Evolutionary conservation across 2,113 vertebrate genomes (phyloP).

Genomic region (Rhizomys pruinosus): DNA sequence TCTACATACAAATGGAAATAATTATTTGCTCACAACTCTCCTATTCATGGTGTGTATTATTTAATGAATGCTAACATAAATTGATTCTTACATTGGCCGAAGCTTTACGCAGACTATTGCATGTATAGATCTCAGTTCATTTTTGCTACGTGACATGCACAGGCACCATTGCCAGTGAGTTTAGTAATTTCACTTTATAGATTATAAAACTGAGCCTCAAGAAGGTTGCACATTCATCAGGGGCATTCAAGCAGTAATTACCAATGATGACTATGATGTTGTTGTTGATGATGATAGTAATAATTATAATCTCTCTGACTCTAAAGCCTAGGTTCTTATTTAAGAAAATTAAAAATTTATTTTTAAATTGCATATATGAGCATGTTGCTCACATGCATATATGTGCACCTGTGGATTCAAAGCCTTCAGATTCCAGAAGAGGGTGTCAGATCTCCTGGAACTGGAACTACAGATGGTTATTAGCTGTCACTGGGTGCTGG

Average conservation of each 20-base stretch:
- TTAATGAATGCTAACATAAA: slow-evolving; percentile 8
- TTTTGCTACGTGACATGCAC: background rate
- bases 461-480: too few species aligned
- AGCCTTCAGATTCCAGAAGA: too few species aligned
- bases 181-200: slow-evolving; percentile 58
- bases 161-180: slow-evolving; percentile 32
- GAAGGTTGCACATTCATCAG: background rate
- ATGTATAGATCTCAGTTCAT: background rate
- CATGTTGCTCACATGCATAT: too few species aligned
- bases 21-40: background rate
- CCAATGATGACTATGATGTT: background rate
- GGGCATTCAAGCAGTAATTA: slow-evolving; percentile 33
- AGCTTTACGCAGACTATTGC: background rate
- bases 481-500: too few species aligned
- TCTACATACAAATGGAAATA: slow-evolving; percentile 40
- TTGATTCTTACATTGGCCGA: slow-evolving; percentile 35
- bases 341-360: too few species aligned
- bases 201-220: slow-evolving; percentile 36
- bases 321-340: background rate
- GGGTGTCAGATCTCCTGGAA: too few species aligned
- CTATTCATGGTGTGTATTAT: slow-evolving; percentile 29
- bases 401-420: too few species aligned
- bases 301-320: background rate
- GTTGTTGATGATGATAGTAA: background rate
- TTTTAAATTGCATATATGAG: too few species aligned